Evolutionary conservation across 1,140 invertebrate genomes (phyloP), one percentile per base, ranked within the genome.

Genomic region (Eueides isabella): DNA sequence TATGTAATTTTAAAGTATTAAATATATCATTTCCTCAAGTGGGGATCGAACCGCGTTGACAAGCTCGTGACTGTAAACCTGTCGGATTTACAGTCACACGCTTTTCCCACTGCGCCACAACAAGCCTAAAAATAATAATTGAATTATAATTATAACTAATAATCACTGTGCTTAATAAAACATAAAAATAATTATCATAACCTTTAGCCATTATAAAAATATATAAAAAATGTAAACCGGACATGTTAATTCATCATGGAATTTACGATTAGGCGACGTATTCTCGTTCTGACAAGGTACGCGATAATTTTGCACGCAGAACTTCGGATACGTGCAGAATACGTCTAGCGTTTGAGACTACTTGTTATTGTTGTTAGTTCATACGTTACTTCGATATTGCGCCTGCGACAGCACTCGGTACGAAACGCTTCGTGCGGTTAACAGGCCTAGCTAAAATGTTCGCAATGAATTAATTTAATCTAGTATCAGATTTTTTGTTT

Each of bases 391-490:
- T 55, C 7, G 67, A 33, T 61, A 61, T 19, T 31, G 66, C 66
- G 61, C 62, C 38, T 41, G 69, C 69, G 61, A 63, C 61, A 29
- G 35, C 69, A 71, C 69, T 71, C 61, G 26, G 7, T 61, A 19
- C 55, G 28, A 61, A 41, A 61, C 69, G 38, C 28, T 71, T 61
- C 61, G 29, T 33, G 66, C 61, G 61, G 69, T 41, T 71, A 61
- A 71, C 69, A 63, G 69, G 41, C 62, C 41, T 69, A 69, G 19
- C 48, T 44, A 69, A 69, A 69, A 69, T 69, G 41, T 64, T 69
- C 66, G 31, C 41, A 11, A 72, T 79, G 75, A 79, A 74, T 30
- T 69, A 65, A 66, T 44, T 67, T 71, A 62, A 12, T 55, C 38
- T 67, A 30, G 4, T 31, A 33, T 19, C 6, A 31, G 67, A 64